Evolutionary conservation across 2,888 invertebrate genomes (phyloP).

Genomic region (Iphiclides podalirius): DNA sequence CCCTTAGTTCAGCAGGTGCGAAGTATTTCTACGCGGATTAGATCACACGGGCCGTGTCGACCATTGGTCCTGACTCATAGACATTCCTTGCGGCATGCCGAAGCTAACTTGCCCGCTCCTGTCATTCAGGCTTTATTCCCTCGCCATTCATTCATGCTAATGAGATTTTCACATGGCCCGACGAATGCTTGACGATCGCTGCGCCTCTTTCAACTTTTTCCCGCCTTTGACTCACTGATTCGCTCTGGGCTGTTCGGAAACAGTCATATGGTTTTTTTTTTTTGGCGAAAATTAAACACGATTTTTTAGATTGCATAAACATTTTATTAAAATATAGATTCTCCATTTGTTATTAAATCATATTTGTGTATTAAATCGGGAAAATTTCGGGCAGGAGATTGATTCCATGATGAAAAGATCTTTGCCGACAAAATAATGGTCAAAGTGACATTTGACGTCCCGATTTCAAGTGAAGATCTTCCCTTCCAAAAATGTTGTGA

Average conservation of each 20-base stretch:
- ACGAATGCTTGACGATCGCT: background rate
- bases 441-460: too few species aligned
- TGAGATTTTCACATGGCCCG: background rate
- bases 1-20: conserved; percentile 1
- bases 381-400: too few species aligned
- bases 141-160: background rate
- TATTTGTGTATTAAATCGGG: too few species aligned
- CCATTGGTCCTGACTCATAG: conserved; percentile 5
- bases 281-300: too few species aligned
- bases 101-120: conserved; percentile 7
- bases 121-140: conserved; percentile 1
- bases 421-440: too few species aligned
- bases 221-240: background rate
- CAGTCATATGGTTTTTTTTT: too few species aligned
- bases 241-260: background rate
- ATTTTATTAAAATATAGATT: too few species aligned
- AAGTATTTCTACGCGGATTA: background rate
- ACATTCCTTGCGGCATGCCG: background rate
- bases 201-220: background rate
- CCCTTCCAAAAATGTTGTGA: too few species aligned
- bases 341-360: too few species aligned
- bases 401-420: too few species aligned
- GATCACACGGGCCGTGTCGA: background rate
- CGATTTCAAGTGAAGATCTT: too few species aligned
- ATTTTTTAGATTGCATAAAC: too few species aligned